Base-by-base conservation (phyloP, 2,797 vertebrate species). In the Anguilla megastoma region DNA sequence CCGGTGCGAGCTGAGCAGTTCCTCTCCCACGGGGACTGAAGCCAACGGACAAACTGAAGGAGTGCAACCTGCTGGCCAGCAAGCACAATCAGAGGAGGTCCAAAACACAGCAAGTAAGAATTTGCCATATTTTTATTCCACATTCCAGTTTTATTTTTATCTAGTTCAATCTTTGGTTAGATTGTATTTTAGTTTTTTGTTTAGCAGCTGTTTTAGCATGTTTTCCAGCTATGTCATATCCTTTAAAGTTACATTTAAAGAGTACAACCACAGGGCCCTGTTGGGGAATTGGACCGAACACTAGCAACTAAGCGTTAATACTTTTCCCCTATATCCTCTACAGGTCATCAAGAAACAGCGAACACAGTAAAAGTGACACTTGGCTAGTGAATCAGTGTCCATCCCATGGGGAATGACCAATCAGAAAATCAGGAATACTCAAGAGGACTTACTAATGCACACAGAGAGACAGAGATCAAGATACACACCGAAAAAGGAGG, bases 321-420 rank as follows among this genome's bases (percentile, higher is more conserved):
- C 5, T 27, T n/a, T 41, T 80, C 16, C 71, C 48, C 16, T 54
- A 52, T 41, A 79, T 4, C 3, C 33, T 58, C 66, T 21, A 71
- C 88, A 97, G 96, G 93, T 86, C 94, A 93, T 45, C 92, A 92
- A 92, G 94, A 96, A 89, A 95, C 93, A 60, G 92, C 92, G 18
- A 93, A 93, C 91, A 94, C 93, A 54, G 94, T 94, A 86, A 95
- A 95, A 91, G 94, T 94, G 36, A 93, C 94, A 91, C 94, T 95
- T 87, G 94, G 91, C 95, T 71, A 66, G 90, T 87, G 27, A 90
- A 86, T 52, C 56, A 74, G 36, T 80, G 33, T 66, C 85, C 33
- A 84, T 30, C 80, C 85, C 79, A 14, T 83, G 88, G 84, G 69
- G 86, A 89, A 85, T 86, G 88, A 86, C 86, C 6, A 87, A 84